Evolutionary conservation across 2,888 invertebrate species (phyloP), one percentile per base, ranked within the genome.

Genomic region (Dynastes grantii): DNA sequence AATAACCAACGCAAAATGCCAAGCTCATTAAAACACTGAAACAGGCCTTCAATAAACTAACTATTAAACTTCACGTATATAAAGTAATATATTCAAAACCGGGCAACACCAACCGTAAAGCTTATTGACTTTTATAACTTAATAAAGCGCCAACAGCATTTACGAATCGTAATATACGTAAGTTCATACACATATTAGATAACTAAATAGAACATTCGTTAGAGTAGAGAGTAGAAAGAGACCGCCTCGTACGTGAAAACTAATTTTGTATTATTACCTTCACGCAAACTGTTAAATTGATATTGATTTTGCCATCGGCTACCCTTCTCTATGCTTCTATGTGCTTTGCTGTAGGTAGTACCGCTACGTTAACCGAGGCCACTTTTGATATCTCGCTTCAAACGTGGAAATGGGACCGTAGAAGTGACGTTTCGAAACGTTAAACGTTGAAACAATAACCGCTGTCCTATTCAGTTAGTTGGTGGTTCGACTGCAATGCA

Each of bases 231-330:
- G n/a, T 8, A 16, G 40, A 37, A 64, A 64, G 29, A 40, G 37
- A 6, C 27, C 29, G 3, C 9, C 27, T 51, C 27, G 27, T 27
- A 27, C 68, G 68, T 11, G 29, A 51, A 68, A 49, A 68, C 27
- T 51, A 68, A 68, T 16, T 68, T 53, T 68, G 51, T 51, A 49
- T 68, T 68, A 68, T 68, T 68, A 51, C 68, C 16, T 68, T 9
- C 68, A 68, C 68, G 68, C 68, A 51, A 49, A 68, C 68, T 49
- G 49, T 51, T 51, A 68, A 68, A 68, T 68, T 68, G 49, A 68
- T 68, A 68, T 68, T 29, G 68, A 68, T 68, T 68, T 49, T 53
- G 16, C 27, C 37, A 27, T n/a, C 37, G 37, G 9, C 49, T 67
- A 67, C n/a, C 32, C 37, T 16, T 16, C 16, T 16, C 16, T 16